Base-by-base conservation (phyloP, 2,797 vertebrate genomes). In the Phataginus tetradactyla region DNA sequence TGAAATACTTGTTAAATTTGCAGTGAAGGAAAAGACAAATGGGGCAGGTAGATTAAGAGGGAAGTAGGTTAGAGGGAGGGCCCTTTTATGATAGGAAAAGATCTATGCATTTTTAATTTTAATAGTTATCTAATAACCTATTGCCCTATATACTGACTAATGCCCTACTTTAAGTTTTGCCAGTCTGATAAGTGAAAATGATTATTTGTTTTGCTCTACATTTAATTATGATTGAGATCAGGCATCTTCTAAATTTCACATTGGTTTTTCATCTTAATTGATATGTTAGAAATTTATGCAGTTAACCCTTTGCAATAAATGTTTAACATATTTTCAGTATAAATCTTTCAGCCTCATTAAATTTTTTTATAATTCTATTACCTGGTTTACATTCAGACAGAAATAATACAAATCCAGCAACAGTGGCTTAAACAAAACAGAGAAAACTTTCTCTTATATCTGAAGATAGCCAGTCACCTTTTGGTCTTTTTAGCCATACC, bases 21-120 rank as follows among this genome's bases (percentile, higher is more conserved):
- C 53, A 69, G 7, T 63, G 42, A 93, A 91, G 51, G 49, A 84
- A 84, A 94, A 72, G 49, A 93, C 32, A 92, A 14, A 94, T 84
- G 25, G 8, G 15, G 51, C n/a, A 2, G 29, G 9, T 71, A 87
- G 23, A n/a, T 61, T 75, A 32, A 80, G 53, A 84, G 57, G 18
- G 7, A 77, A 55, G n/a, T 63, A 87, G 83, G 17, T 5, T 75
- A 80, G 27, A 77, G 68, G 51, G 27, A 49, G 80, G 63, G 23
- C 34, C 17, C 32, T 91, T 93, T 92, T 86, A 75, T 45, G 49
- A 59, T 64, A 77, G 13, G 14, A 55, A 69, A 79, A 85, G 37
- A 63, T 69, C 5, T 61, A 63, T 85, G 29, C 25, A 69, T 84
- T 88, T 95, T 61, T 4, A 53, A 45, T 80, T 66, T 91, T 88